Evolutionary conservation across 2,113 vertebrate species (phyloP), one percentile per base, ranked within the genome.

Genomic region (Peromyscus polionotus): DNA sequence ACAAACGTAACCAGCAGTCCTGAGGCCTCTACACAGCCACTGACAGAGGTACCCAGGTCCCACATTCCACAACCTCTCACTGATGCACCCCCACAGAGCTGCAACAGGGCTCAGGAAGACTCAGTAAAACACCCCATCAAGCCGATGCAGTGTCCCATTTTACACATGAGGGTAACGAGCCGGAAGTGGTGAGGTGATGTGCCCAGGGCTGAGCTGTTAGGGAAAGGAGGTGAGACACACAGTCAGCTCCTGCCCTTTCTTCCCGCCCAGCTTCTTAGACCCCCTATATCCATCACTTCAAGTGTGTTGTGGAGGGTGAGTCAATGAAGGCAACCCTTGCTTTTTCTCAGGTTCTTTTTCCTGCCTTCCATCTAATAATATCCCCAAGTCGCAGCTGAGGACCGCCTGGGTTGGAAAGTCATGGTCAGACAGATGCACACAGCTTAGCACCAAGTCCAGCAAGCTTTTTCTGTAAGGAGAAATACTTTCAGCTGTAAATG

Each of bases 1-100:
- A 26, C 1, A 11, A 33, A 0, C 59, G 77, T 72, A 54, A 39
- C 72, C 22, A 67, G 61, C 1, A 0, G 67, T 14, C 3, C 20
- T n/a, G 6, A 45, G 51, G 36, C n/a, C 57, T 88, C 90, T 89
- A 67, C n/a, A 65, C 3, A 59, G 83, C 65, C 20, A 3, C 3
- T 31, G 88, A 67, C 54, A 19, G 48, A n/a, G 33, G 33, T 45
- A 1, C 75, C 24, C 76, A 51, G 76, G 42, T 13, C 24, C 45
- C 26, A 17, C 51, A 12, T 31, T 61, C 26, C 5, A 39, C 5
- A 1, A 1, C 0, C 1, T 1, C 24, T 48, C 61, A 11, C 70
- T 26, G 26, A 42, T 0, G 14, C 85, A 75, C 16, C 96, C 73
- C 31, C 45, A 67, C 94, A 70, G 96, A 96, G 14, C 91, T 97